Base-by-base conservation (phyloP, 2,888 invertebrate species). In the Drosophila anomalata region DNA sequence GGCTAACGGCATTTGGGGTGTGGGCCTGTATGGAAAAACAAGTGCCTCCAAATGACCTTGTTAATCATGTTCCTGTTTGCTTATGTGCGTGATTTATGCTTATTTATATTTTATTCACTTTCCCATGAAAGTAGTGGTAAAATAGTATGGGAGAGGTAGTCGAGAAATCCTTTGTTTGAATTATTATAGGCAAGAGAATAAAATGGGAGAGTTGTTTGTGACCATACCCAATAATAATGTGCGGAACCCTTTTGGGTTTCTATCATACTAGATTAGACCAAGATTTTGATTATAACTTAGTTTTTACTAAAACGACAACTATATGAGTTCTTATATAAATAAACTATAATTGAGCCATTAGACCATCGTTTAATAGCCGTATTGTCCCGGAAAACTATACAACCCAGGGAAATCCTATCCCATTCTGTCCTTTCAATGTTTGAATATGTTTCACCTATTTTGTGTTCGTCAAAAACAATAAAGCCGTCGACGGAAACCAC, bases 51-150 rank as follows among this genome's bases (percentile, higher is more conserved):
- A 84, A 84, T 77, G 84, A 86, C 79, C 84, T 83, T 84, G 86
- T 84, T 84, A 84, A 84, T 84, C 84, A 84, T 83, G 84, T 76
- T 77, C 80, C 72, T 78, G 78, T 73, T 77, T 79, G 77, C 74
- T 70, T 74, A 77, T 85, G 78, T 82, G 73, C 81, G 75, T 84
- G 84, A 84, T 84, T 84, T 84, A 84, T 83, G 84, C 75, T 83
- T 83, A 84, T 84, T 84, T 84, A 84, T 84, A 86, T 84, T 86
- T 84, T 86, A 84, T 84, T 83, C 79, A 86, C 86, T 79, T 56
- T 44, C 56, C 11, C 9, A 6, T 4, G 50, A 14, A 39, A 22
- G 11, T 41, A 17, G 9, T 42, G 11, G 41, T 41, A 9, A 7
- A 17, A 17, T 17, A 41, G 7, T 17, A 41, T 17, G 17, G 7